Base-by-base conservation (phyloP, 37 sponge, comb jelly and placozoan species). In the Beroe forskalii region DNA sequence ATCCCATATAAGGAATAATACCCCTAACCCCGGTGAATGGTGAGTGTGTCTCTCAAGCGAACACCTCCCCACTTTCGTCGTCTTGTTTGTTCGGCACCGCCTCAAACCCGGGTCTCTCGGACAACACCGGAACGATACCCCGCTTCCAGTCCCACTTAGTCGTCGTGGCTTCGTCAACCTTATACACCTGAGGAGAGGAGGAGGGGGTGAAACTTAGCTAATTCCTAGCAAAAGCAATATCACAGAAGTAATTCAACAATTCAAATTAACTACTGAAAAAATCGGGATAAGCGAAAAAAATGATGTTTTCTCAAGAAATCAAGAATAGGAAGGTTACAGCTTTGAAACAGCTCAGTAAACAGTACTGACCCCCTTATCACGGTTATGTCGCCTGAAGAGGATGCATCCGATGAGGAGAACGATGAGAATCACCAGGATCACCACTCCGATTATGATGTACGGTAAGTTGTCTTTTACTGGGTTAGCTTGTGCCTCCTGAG, bases 61-160 rank as follows among this genome's bases (percentile, higher is more conserved):
- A 63, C 66, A 63, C 66, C 66, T 63, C 66, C 4, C 28, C 28
- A 63, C 28, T 28, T 19, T 63, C 66, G 25, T 63, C 66, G 25
- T 24, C 28, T 24, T 63, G 20, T 3, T 24, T 19, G 25, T 8
- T 20, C 28, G 25, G 3, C n/a, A 28, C 2, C 4, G 20, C 66
- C 28, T 63, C 20, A 23, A 3, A n/a, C 4, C 66, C 66, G 4
- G 66, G 66, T 20, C 25, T 24, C 25, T 63, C 66, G 3, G 66
- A n/a, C 23, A 63, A 19, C 2, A 72, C 75, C 8, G 75, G 75
- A 3, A 72, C 22, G 14, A 72, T 72, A 1, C 75, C 75, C 8
- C 19, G 23, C 40, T 72, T 72, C 75, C 75, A 72, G 75, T 72
- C 75, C 75, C 75, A 72, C 40, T 72, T 72, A 6, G 75, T 72